phyloP scores from a whole-genome alignment of 2,888 invertebrate species.

The Doris montereyensis region DNA sequence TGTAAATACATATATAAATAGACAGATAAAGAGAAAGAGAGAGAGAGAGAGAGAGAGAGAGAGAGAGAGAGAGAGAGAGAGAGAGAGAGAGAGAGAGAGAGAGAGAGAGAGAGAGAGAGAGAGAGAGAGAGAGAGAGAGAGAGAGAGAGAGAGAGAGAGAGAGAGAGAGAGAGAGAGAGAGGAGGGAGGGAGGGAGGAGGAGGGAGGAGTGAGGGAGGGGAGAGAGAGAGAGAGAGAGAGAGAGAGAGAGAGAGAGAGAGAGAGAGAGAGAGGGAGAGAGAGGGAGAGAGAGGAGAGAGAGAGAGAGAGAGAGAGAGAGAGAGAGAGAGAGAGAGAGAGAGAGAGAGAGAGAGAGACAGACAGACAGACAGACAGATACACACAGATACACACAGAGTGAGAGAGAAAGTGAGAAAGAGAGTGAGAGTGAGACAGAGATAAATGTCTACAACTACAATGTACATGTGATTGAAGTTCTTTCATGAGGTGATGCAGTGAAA shows the following conservation, averaged over 20 bases:
- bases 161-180: slow-evolving; percentile 14
- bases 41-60: slow-evolving; percentile 12
- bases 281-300: not conserved
- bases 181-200: not conserved
- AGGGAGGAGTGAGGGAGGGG: not conserved
- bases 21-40: too few relatives aligned
- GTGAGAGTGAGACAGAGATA: not conserved
- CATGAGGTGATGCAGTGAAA: too few relatives aligned
- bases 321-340: not conserved
- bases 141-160: slow-evolving; percentile 12
- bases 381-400: not conserved
- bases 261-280: not conserved
- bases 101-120: not conserved
- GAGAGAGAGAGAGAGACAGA: slow-evolving; percentile 8
- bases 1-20: too few relatives aligned
- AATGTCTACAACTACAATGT: not conserved
- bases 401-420: not conserved
- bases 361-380: not conserved
- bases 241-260: slow-evolving; percentile 10
- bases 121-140: not conserved
- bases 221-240: slow-evolving; percentile 5
- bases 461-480: too few relatives aligned
- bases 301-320: not conserved
- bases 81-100: not conserved
- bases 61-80: slow-evolving; percentile 17